Conservation (phyloP, 1,140 invertebrate species). For the Calliopsis andreniformis region DNA sequence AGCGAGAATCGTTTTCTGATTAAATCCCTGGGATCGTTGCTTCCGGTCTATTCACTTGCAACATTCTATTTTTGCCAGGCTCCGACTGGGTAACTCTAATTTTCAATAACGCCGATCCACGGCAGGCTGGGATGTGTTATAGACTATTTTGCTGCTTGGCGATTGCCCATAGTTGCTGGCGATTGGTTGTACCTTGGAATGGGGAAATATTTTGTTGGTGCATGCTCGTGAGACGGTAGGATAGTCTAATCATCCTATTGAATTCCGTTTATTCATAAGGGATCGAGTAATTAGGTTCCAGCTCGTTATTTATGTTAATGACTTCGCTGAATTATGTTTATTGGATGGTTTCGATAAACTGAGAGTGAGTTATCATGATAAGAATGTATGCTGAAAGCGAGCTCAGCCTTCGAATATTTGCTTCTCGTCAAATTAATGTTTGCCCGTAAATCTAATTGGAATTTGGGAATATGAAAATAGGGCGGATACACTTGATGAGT, state of each 20-base stretch:
- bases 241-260: background rate
- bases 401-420: background rate
- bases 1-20: constrained; percentile 23
- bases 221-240: background rate
- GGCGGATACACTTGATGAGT: background rate
- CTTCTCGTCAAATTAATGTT: background rate
- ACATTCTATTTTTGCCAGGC: background rate
- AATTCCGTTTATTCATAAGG: background rate
- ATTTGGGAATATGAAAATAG: constrained; percentile 17
- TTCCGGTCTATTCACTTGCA: background rate
- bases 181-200: background rate
- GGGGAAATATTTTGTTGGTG: background rate
- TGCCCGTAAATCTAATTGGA: background rate
- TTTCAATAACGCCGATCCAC: constrained; percentile 1
- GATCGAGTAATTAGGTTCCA: constrained; percentile 23
- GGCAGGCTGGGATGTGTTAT: background rate
- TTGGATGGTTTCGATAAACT: constrained; percentile 1
- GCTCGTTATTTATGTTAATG: constrained; percentile 37
- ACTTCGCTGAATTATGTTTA: constrained; percentile 14
- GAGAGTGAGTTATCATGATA: background rate
- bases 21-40: constrained; percentile 6
- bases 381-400: background rate
- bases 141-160: background rate
- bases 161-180: background rate
- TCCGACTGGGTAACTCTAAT: background rate